Base-by-base conservation (phyloP, 2,888 invertebrate genomes). In the Napeogenes sylphis region DNA sequence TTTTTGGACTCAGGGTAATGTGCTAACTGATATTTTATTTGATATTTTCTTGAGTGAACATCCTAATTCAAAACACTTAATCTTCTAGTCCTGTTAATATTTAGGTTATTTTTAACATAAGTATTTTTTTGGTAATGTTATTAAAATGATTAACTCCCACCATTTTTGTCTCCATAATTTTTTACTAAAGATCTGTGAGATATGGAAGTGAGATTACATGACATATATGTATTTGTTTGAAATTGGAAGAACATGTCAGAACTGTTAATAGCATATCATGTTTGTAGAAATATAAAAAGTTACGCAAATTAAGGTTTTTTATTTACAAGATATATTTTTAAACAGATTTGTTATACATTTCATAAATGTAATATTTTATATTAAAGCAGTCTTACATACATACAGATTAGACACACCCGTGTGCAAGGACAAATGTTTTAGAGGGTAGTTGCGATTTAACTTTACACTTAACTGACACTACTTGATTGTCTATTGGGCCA, bases 271-370 rank as follows among this genome's bases (percentile, higher is more conserved):
- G 84, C 87, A 89, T 89, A 89, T 89, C 89, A 87, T 82, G 85
- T 87, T 87, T 87, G 74, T 87, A 86, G 83, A 82, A 80, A 84
- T 84, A 85, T 81, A 85, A 82, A 77, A 80, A 74, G 75, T 81
- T 84, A 82, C 74, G 75, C 75, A 77, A 79, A 75, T 74, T 72
- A 46, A 10, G 59, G 54, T 58, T 59, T 63, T 67, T 33, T 61
- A 55, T 64, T 64, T 60, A 46, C 32, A 35, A 30, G 64, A 66
- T 62, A 47, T 70, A 60, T 65, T 14, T 47, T n/a, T 30, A 51
- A 30, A 51, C 30, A 51, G 30, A 69, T 67, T 70, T 71, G 67
- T 69, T 81, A 77, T 81, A 87, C 85, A 87, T 85, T 86, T 85
- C 61, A 81, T 81, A 85, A 84, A 87, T 83, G 82, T 86, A 80